Conservation (phyloP, 2,113 vertebrate genomes). For the Clarias batrachus region DNA sequence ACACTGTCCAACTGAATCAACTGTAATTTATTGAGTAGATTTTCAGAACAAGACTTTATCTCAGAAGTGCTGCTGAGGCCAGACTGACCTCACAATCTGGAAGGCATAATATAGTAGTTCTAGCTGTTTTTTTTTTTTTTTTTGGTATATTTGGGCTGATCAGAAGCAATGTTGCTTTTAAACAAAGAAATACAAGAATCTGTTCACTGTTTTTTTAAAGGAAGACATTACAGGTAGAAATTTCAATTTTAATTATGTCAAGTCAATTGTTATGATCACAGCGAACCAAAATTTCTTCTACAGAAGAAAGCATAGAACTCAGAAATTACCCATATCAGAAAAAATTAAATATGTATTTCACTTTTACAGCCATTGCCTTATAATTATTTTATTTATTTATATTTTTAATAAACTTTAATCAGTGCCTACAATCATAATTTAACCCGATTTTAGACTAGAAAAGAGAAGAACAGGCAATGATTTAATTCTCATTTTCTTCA, state of each 20-base stretch:
- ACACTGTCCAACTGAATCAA: conserved; percentile 88
- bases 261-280: not conserved
- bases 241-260: not conserved
- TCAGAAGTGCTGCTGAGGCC: conserved; percentile 84
- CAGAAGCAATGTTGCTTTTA: conserved; percentile 49
- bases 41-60: conserved; percentile 89
- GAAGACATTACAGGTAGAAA: not conserved
- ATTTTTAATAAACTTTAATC: too few relatives aligned
- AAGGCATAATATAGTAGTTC: conserved; percentile 65
- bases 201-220: not conserved
- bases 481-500: too few relatives aligned
- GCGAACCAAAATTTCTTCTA: not conserved
- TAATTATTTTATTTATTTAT: too few relatives aligned
- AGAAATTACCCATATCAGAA: too few relatives aligned
- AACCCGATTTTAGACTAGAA: not conserved
- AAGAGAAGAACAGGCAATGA: conserved; percentile 12
- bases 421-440: not conserved
- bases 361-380: not conserved
- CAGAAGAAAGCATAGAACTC: not conserved
- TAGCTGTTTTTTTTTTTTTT: not conserved
- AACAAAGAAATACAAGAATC: conserved; percentile 39
- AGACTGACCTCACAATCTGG: conserved; percentile 87
- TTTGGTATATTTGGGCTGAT: not conserved
- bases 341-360: not conserved
- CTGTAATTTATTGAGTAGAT: conserved; percentile 91